A percentile compares a stretch with the other conserved stretches of the same genome.
These are phyloP conservation scores for Nettapus auritus DNA, from an alignment of 2,113 vertebrate species.

Conservation along the genomic window DNA sequence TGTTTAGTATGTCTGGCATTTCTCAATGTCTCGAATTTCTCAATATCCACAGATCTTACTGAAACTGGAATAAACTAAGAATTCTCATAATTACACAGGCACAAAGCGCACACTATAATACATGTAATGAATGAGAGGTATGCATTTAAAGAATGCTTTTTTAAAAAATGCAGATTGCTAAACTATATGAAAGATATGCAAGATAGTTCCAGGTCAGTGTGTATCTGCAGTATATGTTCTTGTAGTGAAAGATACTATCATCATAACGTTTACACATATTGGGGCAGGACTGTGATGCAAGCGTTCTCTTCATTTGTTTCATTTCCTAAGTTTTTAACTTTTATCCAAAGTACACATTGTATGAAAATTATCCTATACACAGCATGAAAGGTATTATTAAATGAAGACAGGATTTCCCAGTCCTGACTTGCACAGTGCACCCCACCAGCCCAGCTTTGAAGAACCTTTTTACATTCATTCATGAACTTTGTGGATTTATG, in stretches of 20 bases:
- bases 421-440: neutral
- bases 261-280: neutral
- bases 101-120: neutral
- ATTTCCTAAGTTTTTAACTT: slow-evolving; percentile 1
- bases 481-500: neutral
- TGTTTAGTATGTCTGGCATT: neutral
- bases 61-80: neutral
- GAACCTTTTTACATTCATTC: neutral
- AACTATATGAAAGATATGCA: neutral
- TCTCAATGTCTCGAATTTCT: neutral
- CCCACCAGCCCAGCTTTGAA: slow-evolving; percentile 7
- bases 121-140: neutral
- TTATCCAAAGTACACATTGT: neutral
- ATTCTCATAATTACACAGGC: neutral
- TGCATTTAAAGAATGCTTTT: neutral
- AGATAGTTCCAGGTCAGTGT: neutral
- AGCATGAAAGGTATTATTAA: slow-evolving; percentile 16
- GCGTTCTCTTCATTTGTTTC: neutral
- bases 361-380: neutral
- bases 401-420: slow-evolving; percentile 12
- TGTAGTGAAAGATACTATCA: neutral
- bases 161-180: neutral
- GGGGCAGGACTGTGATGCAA: neutral
- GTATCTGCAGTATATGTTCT: neutral
- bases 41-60: neutral